phyloP scores from a whole-genome alignment of 1,140 invertebrate genomes.

The Zelostemma sp. region DNA sequence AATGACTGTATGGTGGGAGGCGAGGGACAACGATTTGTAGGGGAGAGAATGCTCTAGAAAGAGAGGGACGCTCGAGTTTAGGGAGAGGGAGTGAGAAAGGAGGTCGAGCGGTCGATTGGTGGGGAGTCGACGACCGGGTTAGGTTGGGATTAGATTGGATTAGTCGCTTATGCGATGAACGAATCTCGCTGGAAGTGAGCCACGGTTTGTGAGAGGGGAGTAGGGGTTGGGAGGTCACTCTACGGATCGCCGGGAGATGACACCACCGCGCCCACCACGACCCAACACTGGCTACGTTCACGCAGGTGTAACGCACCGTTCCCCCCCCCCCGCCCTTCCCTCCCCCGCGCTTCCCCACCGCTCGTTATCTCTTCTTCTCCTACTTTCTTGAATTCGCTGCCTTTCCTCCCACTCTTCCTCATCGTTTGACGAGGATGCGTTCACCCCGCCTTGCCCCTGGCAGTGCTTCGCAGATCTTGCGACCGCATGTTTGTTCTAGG shows the following conservation, averaged over 20 bases:
- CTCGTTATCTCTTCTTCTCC: constrained; percentile 2
- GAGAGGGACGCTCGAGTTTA: too few species aligned
- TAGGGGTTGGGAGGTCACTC: constrained; percentile 50
- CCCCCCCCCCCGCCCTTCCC: constrained; percentile 6
- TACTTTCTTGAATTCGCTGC: constrained; percentile 18
- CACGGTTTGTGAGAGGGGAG: constrained; percentile 9
- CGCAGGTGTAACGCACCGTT: constrained; percentile 56
- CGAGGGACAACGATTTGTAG: constrained; percentile 17
- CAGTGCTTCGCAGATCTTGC: constrained; percentile 21
- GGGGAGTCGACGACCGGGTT: constrained; percentile 35
- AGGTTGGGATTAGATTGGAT: constrained; percentile 57
- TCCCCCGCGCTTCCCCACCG: too few species aligned
- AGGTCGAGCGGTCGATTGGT: constrained; percentile 29
- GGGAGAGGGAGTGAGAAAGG: constrained; percentile 28
- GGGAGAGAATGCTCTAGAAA: constrained; percentile 12
- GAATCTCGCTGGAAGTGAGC: constrained; percentile 47
- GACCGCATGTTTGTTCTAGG: constrained; percentile 47
- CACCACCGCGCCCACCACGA: constrained; percentile 60
- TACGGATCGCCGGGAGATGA: constrained; percentile 65
- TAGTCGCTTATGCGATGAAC: constrained; percentile 55
- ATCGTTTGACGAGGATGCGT: constrained; percentile 20
- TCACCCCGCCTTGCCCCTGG: constrained; percentile 3
- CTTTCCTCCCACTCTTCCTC: constrained; percentile 10
- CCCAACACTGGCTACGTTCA: constrained; percentile 51
- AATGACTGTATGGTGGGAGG: constrained; percentile 29